phyloP scores from a whole-genome alignment of 2,888 invertebrate species.

The Heliconius charithonia region DNA sequence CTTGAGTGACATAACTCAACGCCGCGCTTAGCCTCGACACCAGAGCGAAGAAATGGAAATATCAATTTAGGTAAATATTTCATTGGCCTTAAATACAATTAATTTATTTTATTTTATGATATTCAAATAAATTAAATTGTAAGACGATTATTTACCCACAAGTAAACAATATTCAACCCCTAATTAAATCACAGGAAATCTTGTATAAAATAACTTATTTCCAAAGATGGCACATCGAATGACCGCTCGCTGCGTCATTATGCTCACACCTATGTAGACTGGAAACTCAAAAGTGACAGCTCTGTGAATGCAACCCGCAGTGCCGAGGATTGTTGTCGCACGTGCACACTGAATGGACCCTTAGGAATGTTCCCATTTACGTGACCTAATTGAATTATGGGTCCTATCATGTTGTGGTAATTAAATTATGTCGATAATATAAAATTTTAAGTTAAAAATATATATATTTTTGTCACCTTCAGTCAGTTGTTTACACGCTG shows the following conservation, averaged over 20 bases:
- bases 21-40: too few species aligned
- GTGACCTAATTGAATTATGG: slow-evolving; percentile 80
- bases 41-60: too few species aligned
- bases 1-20: too few species aligned
- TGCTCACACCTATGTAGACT: slow-evolving; percentile 68
- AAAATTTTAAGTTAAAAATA: neutral
- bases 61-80: too few species aligned
- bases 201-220: neutral
- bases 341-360: slow-evolving; percentile 77
- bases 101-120: neutral
- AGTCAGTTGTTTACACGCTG: too few species aligned
- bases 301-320: slow-evolving; percentile 79
- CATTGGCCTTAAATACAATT: too few species aligned
- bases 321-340: slow-evolving; percentile 73
- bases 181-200: neutral
- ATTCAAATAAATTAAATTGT: neutral
- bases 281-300: slow-evolving; percentile 68
- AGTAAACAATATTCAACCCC: neutral
- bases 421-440: slow-evolving; percentile 56
- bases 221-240: neutral
- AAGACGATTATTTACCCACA: neutral
- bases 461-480: too few species aligned
- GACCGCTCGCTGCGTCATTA: slow-evolving; percentile 76
- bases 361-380: slow-evolving; percentile 72
- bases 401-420: slow-evolving; percentile 58